phyloP scores from a whole-genome alignment of 2,888 invertebrate genomes.

The Bombylius major region DNA sequence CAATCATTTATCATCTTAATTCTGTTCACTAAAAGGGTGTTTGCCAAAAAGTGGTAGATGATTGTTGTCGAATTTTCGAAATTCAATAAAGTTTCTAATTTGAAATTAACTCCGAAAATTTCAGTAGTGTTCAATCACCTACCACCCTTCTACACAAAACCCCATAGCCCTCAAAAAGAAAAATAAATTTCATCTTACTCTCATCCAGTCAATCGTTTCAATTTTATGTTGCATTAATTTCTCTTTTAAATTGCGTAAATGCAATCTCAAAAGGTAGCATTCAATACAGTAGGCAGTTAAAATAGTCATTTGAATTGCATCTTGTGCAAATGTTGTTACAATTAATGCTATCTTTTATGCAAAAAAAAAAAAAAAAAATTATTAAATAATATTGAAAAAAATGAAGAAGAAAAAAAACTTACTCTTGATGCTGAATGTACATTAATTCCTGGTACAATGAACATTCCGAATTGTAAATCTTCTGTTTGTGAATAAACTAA shows the following conservation, averaged over 20 bases:
- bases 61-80: too few relatives aligned
- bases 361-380: background rate
- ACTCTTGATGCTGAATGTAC: conserved; percentile 7
- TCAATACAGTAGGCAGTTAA: conserved; percentile 73
- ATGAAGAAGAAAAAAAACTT: background rate
- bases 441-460: conserved; percentile 3
- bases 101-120: too few relatives aligned
- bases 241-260: conserved; percentile 57
- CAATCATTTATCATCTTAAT: too few relatives aligned
- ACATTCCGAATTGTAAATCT: conserved; percentile 5
- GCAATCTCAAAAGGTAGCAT: conserved; percentile 62
- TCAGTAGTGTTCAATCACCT: too few relatives aligned
- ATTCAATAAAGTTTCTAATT: too few relatives aligned
- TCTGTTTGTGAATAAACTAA: conserved; percentile 16
- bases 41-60: too few relatives aligned
- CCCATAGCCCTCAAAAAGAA: too few relatives aligned
- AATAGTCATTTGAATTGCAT: conserved; percentile 70
- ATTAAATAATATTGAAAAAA: background rate
- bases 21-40: too few relatives aligned
- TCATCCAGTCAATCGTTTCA: conserved; percentile 65
- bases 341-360: conserved; percentile 48
- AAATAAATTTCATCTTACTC: conserved; percentile 36
- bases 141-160: too few relatives aligned
- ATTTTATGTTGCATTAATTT: conserved; percentile 61
- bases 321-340: conserved; percentile 59